Evolutionary conservation across 2,113 vertebrate genomes (phyloP).

Genomic region (Megaceryle torquata): DNA sequence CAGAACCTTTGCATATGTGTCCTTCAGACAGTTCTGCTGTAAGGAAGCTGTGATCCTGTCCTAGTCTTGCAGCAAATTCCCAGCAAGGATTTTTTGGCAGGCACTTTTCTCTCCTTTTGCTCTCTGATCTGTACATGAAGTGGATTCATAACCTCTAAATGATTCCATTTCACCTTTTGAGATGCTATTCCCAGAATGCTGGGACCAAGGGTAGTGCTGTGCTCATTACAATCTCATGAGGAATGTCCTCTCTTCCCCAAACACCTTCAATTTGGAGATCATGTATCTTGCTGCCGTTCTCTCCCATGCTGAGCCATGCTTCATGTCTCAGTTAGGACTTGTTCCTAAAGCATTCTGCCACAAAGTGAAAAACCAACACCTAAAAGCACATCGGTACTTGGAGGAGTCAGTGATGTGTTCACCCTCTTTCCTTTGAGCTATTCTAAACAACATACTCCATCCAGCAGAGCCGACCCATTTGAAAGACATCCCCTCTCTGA

Average conservation of each 20-base stretch:
- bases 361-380: not conserved
- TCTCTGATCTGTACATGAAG: not conserved
- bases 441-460: not conserved
- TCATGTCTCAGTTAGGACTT: not conserved
- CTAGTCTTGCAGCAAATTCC: not conserved
- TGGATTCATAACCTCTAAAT: not conserved
- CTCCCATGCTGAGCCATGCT: fast-evolving
- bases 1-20: not conserved
- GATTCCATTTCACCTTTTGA: not conserved
- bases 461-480: not conserved
- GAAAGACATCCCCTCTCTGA: not conserved
- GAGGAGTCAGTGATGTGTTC: not conserved
- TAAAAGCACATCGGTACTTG: not conserved
- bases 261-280: not conserved
- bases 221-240: not conserved
- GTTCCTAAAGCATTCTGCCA: not conserved
- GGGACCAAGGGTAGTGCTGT: not conserved
- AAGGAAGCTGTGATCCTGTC: not conserved
- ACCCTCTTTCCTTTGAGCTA: conserved; percentile 3
- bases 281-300: not conserved
- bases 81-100: not conserved
- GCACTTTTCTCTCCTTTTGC: not conserved
- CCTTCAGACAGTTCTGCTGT: not conserved
- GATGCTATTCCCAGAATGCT: not conserved
- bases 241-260: not conserved